Base-by-base conservation (phyloP, 92 coral and sea anemone species). In the Zoanthus sociatus region DNA sequence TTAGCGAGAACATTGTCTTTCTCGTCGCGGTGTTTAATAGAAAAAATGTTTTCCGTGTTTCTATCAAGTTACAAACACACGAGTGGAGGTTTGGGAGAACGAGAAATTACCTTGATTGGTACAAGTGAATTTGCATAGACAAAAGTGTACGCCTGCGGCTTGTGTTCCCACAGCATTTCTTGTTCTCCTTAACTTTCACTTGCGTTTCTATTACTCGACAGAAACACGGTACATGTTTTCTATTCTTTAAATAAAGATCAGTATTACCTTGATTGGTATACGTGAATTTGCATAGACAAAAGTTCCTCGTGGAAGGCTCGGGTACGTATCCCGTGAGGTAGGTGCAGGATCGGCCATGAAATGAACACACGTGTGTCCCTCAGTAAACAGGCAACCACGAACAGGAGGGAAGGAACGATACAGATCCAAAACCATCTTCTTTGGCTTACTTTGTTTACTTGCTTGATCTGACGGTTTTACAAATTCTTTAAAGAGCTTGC, bases 401-500 rank as follows among this genome's bases (percentile, higher is more conserved):
- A 97, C 91, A n/a, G 96, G 96, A 47, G 99, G 99, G 84, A 90
- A 95, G 47, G 84, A 82, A 56, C 95, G 91, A 66, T 89, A 78
- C 60, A 92, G 84, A 61, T 95, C 99, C 56, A 97, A 89, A 54
- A 83, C 79, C 74, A 93, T 87, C 86, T 88, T 92, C 85, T 78
- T 90, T 13, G 89, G 72, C 88, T 71, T 86, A 69, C 71, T 88
- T 26, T 71, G 77, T 72, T 84, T 83, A 86, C 78, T 84, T 12
- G 78, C 73, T 64, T 86, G 73, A 66, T 93, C 90, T 47, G 86
- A 77, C n/a, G 99, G 98, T 58, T 94, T 92, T 83, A 92, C 95
- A 21, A 93, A 92, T 79, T 97, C 99, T 70, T 97, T 97, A 92
- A 95, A 97, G 74, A 97, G 94, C 79, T 90, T 94, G 44, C 99